A percentile compares a stretch with the other conserved stretches of the same genome.
phyloP scores from a whole-genome alignment of 2,888 invertebrate species.

The Rhagophthalmus giganteus region DNA sequence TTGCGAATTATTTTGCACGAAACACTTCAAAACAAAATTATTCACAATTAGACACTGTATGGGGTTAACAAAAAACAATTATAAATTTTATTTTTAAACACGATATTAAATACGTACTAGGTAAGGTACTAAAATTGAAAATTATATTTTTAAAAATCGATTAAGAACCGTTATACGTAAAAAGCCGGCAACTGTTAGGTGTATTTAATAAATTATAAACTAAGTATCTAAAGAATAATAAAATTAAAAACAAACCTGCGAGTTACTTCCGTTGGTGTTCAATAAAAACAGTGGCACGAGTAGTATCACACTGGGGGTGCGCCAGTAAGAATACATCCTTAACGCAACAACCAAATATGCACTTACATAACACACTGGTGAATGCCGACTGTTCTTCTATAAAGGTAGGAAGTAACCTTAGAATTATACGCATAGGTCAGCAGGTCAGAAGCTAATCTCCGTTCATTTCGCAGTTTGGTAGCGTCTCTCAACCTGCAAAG shows the following conservation, averaged over 20 bases:
- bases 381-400: slow-evolving; percentile 16
- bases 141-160: too few species aligned
- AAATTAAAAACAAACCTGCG: background rate
- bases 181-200: too few species aligned
- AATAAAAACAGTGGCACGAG: background rate
- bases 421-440: slow-evolving; percentile 24
- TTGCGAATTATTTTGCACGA: too few species aligned
- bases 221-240: background rate
- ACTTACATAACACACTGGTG: slow-evolving; percentile 23
- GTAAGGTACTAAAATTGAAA: background rate
- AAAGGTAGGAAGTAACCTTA: slow-evolving; percentile 15
- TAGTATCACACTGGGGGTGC: background rate
- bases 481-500: background rate
- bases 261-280: background rate
- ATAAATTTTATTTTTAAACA: too few species aligned
- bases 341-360: slow-evolving; percentile 12
- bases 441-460: slow-evolving; percentile 20
- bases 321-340: background rate
- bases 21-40: slow-evolving; percentile 8
- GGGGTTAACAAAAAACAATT: too few species aligned
- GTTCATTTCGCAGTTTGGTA: too few species aligned
- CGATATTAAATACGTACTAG: background rate
- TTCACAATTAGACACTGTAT: slow-evolving; percentile 1
- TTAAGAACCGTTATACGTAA: background rate
- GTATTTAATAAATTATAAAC: background rate